A percentile compares a stretch with the other conserved stretches of the same genome.
Evolutionary conservation across 1,140 invertebrate species (phyloP).

Genomic region (Harpegnathos saltator): DNA sequence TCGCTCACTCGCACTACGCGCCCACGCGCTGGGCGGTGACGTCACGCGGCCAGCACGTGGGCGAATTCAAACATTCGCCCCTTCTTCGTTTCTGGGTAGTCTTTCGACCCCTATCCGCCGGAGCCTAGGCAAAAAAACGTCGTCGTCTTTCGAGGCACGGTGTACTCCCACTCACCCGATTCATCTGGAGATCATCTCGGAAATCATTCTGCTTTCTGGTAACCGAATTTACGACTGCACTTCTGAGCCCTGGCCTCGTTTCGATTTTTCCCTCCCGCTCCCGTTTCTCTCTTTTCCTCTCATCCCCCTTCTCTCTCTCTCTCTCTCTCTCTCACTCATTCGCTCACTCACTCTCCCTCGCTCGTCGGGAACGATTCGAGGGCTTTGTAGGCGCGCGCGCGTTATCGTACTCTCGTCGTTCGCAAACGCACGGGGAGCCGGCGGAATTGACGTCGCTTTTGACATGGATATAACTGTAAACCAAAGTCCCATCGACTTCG

Average conservation of each 20-base stretch:
- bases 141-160: constrained; percentile 17
- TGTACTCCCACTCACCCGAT: background rate
- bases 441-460: constrained; percentile 9
- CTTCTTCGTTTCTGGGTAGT: constrained; percentile 60
- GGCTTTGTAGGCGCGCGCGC: background rate
- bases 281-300: too few species aligned
- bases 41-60: constrained; percentile 82
- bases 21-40: constrained; percentile 80
- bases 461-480: constrained; percentile 6
- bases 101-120: constrained; percentile 30
- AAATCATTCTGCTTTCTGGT: constrained; percentile 3
- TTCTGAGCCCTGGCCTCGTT: constrained; percentile 14
- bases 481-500: background rate
- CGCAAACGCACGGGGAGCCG: too few species aligned
- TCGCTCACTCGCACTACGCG: constrained; percentile 64
- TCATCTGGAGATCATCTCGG: constrained; percentile 12
- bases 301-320: too few species aligned
- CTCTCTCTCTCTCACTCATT: too few species aligned
- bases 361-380: background rate
- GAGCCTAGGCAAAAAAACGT: constrained; percentile 13
- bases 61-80: constrained; percentile 80
- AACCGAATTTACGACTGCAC: constrained; percentile 19
- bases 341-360: background rate
- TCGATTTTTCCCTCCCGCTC: background rate
- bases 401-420: too few species aligned